These are phyloP conservation scores for Ectemnius continuus DNA, from an alignment of 2,888 invertebrate genomes.

Conservation along the genomic window DNA sequence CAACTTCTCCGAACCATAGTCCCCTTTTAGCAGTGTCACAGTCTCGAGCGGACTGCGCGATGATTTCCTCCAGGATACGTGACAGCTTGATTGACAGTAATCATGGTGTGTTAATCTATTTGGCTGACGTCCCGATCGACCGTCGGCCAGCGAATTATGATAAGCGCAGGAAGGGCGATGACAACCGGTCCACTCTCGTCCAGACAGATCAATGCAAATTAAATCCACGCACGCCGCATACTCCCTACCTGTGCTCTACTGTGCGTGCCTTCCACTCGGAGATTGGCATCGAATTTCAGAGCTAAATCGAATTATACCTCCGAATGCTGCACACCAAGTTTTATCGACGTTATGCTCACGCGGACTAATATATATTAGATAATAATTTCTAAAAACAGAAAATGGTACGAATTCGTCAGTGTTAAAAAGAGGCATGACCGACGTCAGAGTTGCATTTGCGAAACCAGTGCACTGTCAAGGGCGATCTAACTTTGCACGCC, in stretches of 20 bases:
- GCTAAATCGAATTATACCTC: not conserved
- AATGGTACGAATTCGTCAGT: not conserved
- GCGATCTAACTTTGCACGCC: slow-evolving; percentile 51
- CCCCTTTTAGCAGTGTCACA: not conserved
- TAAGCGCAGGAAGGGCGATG: slow-evolving; percentile 12
- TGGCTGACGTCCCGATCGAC: not conserved
- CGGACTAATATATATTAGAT: no score
- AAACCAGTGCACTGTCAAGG: slow-evolving; percentile 50
- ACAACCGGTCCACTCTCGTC: slow-evolving; percentile 16
- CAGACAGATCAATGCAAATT: not conserved
- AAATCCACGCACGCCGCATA: no score
- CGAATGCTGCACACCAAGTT: not conserved
- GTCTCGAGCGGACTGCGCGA: not conserved
- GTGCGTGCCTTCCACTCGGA: not conserved
- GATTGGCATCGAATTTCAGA: not conserved
- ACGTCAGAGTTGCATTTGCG: slow-evolving; percentile 24
- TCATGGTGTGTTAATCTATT: slow-evolving; percentile 11
- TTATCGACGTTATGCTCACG: no score
- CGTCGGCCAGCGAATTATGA: not conserved
- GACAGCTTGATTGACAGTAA: slow-evolving; percentile 26
- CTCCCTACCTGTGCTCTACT: not conserved
- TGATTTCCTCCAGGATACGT: slow-evolving; percentile 8
- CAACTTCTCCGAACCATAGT: not conserved
- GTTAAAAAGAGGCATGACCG: slow-evolving; percentile 24
- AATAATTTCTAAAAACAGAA: no score